Evolutionary conservation across 2,888 invertebrate species (phyloP), one percentile per base, ranked within the genome.

Genomic region (Teleiodes luculella): DNA sequence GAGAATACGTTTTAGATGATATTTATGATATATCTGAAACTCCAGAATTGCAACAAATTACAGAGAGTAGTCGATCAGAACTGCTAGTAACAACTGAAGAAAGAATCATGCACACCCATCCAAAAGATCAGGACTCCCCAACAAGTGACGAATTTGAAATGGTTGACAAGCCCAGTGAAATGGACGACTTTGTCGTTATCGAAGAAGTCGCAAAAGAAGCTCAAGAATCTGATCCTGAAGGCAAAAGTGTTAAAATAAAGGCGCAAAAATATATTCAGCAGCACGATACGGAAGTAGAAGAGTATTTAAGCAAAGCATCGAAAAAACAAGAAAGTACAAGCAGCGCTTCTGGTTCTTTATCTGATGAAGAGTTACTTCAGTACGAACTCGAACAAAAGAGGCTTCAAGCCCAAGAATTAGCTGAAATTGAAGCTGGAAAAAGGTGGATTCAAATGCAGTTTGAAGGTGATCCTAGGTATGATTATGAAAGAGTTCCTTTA

Each of bases 391-490:
- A 95, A 76, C 94, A 94, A 68, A 88, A 87, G 60, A 77, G 74
- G 66, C 54, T 83, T 36, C 86, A 74, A 76, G 90, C 84, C 57
- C 90, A 81, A 80, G 92, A 79, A 80, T 79, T 79, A 57, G 90
- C 88, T 28, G 90, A 90, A 86, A 81, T 91, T 33, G 95, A 95
- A 72, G 95, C 94, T 1, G 95, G 95, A 54, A 95, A 95, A 67
- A 94, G 95, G 56, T 97, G 97, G 97, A 94, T 96, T 52, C 96
- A 96, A 83, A 96, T 96, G 93, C 96, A 97, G 64, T 94, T 95
- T 73, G 95, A 95, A 80, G 94, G 94, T 46, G 94, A 94, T 67
- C 91, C 94, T 64, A 90, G 93, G 43, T 94, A 96, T 74, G 96
- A 96, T 61, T 94, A 95, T 60, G 95, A 96, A 68, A 91, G 96